Evolutionary conservation across 1,140 invertebrate species (phyloP).

Genomic region (Leguminivora glycinivorella): DNA sequence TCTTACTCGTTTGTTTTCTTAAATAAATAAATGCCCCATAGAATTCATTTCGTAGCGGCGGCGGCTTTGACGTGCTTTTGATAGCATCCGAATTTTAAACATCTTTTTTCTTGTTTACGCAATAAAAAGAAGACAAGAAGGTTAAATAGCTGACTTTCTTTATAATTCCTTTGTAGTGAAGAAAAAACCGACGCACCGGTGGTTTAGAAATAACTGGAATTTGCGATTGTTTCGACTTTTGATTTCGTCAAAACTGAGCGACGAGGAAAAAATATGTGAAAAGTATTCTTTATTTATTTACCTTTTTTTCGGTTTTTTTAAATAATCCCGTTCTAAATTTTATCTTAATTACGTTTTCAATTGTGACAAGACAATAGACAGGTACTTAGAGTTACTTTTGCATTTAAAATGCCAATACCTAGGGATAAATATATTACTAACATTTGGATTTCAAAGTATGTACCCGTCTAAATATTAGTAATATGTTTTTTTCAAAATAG

Average conservation of each 20-base stretch:
- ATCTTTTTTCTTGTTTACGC: constrained; percentile 11
- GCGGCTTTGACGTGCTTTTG: constrained; percentile 21
- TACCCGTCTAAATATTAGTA: no score
- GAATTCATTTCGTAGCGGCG: constrained; percentile 7
- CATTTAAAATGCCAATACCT: no score
- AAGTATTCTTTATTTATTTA: no score
- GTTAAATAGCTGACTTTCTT: constrained; percentile 27
- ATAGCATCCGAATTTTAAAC: constrained; percentile 28
- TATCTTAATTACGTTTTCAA: no score
- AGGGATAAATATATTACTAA: no score
- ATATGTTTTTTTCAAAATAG: no score
- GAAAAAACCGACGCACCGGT: constrained; percentile 5
- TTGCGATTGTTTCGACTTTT: not conserved
- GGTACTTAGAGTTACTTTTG: no score
- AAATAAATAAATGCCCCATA: constrained; percentile 24
- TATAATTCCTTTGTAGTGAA: constrained; percentile 7
- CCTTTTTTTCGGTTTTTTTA: no score
- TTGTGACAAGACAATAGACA: no score
- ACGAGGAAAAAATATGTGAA: not conserved
- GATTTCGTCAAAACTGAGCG: not conserved
- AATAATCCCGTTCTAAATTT: no score
- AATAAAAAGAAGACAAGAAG: constrained; percentile 26
- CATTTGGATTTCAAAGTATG: not conserved
- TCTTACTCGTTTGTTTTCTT: constrained; percentile 12
- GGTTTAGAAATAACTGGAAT: not conserved